These are phyloP conservation scores for Carcharodon carcharias DNA, from an alignment of 2,797 vertebrate genomes.

Conservation along the genomic window DNA sequence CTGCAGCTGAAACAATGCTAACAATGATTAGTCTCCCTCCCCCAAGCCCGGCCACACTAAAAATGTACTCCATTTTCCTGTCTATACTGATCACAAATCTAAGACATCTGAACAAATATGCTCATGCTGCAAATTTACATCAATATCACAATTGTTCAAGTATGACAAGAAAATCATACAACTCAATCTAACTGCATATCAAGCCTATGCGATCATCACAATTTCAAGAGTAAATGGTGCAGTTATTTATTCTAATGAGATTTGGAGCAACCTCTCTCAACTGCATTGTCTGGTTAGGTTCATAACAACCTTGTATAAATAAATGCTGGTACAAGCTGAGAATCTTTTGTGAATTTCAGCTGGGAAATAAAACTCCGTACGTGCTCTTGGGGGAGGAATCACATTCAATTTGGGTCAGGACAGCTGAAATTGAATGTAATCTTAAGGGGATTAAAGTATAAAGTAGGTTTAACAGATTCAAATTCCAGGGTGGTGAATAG, in stretches of 20 bases:
- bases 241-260: background rate
- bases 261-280: background rate
- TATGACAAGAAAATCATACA: background rate
- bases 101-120: background rate
- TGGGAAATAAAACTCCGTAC: background rate
- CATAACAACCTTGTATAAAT: background rate
- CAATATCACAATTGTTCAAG: background rate
- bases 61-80: background rate
- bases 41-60: background rate
- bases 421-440: background rate
- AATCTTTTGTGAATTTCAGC: background rate
- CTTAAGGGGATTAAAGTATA: background rate
- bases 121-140: background rate
- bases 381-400: background rate
- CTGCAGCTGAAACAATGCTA: background rate
- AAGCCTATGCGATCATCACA: background rate
- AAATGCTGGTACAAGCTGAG: background rate
- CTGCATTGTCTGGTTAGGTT: background rate
- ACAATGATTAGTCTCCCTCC: background rate
- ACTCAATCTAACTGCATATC: background rate
- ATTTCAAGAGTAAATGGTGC: background rate
- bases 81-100: background rate
- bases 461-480: background rate
- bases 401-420: conserved; percentile 1
- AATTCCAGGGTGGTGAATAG: background rate